A percentile compares a stretch with the other conserved stretches of the same genome.
Conservation (phyloP, 2,797 vertebrate genomes). For the Bucorvus abyssinicus region DNA sequence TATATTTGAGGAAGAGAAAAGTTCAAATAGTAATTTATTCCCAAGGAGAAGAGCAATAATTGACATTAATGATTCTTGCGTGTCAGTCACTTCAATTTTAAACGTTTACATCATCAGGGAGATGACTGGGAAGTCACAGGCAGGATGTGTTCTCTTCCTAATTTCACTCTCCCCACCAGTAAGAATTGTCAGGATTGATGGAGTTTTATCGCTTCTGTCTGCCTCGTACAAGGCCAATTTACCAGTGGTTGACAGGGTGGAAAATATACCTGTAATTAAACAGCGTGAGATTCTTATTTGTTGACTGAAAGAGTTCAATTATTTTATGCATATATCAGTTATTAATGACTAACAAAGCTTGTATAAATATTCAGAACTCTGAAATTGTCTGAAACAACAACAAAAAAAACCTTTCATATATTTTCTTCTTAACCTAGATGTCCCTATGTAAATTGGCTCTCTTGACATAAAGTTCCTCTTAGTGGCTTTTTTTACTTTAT, state of each 20-base stretch:
- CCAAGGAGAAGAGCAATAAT: constrained; percentile 16
- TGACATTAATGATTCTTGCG: constrained; percentile 13
- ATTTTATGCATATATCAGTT: constrained; percentile 65
- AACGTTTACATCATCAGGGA: constrained; percentile 26
- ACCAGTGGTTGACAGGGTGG: constrained; percentile 48
- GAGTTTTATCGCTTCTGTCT: constrained; percentile 52
- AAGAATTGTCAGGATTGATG: constrained; percentile 56
- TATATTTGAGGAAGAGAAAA: background rate
- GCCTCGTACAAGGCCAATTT: constrained; percentile 51
- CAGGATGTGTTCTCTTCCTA: constrained; percentile 55
- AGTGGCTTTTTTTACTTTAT: background rate
- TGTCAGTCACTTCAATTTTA: constrained; percentile 34
- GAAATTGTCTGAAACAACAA: background rate
- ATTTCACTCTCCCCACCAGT: constrained; percentile 33
- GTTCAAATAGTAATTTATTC: constrained; percentile 8
- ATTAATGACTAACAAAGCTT: constrained; percentile 61
- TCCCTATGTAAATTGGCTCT: background rate
- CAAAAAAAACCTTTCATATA: background rate
- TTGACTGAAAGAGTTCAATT: constrained; percentile 63
- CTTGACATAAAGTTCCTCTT: background rate
- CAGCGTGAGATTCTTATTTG: constrained; percentile 54
- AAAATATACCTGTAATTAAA: constrained; percentile 69
- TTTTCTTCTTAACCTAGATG: background rate
- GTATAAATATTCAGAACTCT: constrained; percentile 51
- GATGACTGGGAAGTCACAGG: constrained; percentile 13